Evolutionary conservation across 2,113 vertebrate genomes (phyloP), one percentile per base, ranked within the genome.

Genomic region (Thryonomys swinderianus): DNA sequence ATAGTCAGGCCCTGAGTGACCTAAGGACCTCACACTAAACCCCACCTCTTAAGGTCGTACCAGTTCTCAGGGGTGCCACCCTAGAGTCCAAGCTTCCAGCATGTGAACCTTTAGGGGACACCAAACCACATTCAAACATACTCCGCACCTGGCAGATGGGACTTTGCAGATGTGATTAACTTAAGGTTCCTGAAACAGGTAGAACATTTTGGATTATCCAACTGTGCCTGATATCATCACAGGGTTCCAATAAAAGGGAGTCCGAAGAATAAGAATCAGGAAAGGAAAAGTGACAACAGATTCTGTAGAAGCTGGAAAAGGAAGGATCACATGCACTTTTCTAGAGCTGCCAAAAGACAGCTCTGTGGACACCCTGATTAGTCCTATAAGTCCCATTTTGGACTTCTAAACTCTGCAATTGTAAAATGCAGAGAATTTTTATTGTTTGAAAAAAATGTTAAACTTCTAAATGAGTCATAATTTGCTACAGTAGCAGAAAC

Each of bases 401-500:
- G 34, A 80, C 55, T 81, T 80, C 16, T 59, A 92, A 90, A 51
- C 51, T 62, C 71, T 42, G 88, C 17, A 51, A n/a, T 11, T 85
- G 2, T 83, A 64, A 82, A 34, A 78, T 69, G 48, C n/a, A n/a
- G 69, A 59, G 42, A 13, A n/a, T 61, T 51, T 93, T 45, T 21
- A 32, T 76, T 87, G 25, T 34, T 88, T 62, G 11, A 27, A 76
- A 53, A 74, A 74, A 25, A 10, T 48, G 82, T 82, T 79, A 78
- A 95, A 45, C 40, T 64, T 30, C 40, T 34, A 59, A 21, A 45
- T 59, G 32, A 32, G 30, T 5, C 21, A 67, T n/a, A 48, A 64
- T 73, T 78, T 73, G 13, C 78, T 84, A 30, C 12, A 53, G n/a
- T 25, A 45, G 34, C 55, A 88, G 93, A 93, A 96, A 88, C 25